Conservation (phyloP, 2,113 vertebrate genomes). For the Prietella phreatophila region DNA sequence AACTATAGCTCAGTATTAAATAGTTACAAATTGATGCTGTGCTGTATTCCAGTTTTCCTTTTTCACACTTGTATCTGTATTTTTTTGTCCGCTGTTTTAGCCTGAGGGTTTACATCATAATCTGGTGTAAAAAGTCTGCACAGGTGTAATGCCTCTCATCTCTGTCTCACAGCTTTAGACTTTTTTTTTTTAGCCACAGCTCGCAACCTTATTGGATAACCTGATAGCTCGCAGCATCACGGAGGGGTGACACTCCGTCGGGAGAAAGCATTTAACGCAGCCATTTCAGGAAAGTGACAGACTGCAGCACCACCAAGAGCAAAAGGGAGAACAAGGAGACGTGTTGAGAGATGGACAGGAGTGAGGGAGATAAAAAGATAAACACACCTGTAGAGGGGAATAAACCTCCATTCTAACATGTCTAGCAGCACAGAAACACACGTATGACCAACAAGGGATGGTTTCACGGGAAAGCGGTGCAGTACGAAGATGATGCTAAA, state of each 20-base stretch:
- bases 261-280: not conserved
- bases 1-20: not conserved
- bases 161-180: not conserved
- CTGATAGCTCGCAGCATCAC: not conserved
- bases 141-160: not conserved
- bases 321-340: not conserved
- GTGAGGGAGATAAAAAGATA: not conserved
- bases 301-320: slow-evolving; percentile 16
- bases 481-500: not conserved
- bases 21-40: not conserved
- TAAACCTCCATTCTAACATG: not conserved
- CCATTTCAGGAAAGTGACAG: not conserved
- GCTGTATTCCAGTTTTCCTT: not conserved
- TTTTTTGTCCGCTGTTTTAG: not conserved
- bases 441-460: not conserved
- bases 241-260: not conserved
- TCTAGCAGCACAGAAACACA: not conserved
- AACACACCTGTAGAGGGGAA: not conserved
- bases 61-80: not conserved
- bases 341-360: not conserved
- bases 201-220: not conserved
- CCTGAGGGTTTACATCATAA: not conserved
- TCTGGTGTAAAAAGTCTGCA: not conserved
- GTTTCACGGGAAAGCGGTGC: not conserved
- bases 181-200: not conserved